Evolutionary conservation across 2,888 invertebrate species (phyloP), one percentile per base, ranked within the genome.

Genomic region (Tetrapedia diversipes): DNA sequence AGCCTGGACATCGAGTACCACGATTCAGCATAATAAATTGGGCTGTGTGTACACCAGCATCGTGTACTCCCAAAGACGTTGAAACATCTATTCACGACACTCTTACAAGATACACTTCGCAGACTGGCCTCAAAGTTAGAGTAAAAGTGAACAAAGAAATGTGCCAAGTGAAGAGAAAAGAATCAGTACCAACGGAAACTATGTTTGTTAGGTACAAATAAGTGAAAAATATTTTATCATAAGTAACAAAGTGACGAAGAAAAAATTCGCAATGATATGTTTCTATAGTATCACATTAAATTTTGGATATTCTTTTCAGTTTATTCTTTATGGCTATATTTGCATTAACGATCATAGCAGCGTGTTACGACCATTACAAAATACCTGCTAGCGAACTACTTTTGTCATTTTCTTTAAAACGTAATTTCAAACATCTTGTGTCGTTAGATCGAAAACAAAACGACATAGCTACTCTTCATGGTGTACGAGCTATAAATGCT

Each of bases 1-100:
- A 95, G 95, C 95, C 95, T 53, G 95, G 95, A 7, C 95, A 95
- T 89, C 92, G 95, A 76, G 94, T 95, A 8, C 95, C 95, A 0
- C 92, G 95, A 77, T 95, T 94, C 85, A 94, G 94, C 4, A 93
- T 94, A 19, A 92, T 95, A 59, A 94, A 95, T 82, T 95, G 95
- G 95, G 95, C 94, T 2, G 87, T 95, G 16, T 95, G 95, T 86
- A 93, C 94, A n/a, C 95, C 95, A 1, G 92, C 93, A 4, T 92
- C 93, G 0, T 95, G 95, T 88, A 92, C 93, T 0, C 79, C 93
- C 10, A 86, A 91, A 27, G 95, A 95, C 85, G 94, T 95, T 1
- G 93, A 94, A 87, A 90, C 92, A 22, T 93, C 94, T 1, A 90
- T 95, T 37, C 92, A 91, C 54, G 92, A 93, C 56, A 92, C 92